phyloP scores from a whole-genome alignment of 2,888 invertebrate genomes.

The Tenthredo scrophulariae region DNA sequence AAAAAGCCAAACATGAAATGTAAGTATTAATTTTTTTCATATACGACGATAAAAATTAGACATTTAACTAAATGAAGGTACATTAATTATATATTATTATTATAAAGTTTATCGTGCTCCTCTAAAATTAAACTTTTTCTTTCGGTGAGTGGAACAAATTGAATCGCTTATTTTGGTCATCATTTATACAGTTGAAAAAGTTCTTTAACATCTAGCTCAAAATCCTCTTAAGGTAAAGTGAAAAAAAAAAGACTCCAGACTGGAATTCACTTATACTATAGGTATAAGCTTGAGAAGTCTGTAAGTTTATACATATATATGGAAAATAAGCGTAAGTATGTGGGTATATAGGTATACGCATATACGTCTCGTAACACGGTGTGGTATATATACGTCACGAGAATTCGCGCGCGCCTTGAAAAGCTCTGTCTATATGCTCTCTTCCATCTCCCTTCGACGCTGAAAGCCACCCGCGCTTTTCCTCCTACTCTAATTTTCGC shows the following conservation, averaged over 20 bases:
- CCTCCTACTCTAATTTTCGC: conserved; percentile 46
- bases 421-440: background rate
- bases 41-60: background rate
- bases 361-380: conserved; percentile 19
- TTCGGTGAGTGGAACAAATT: no score
- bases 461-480: conserved; percentile 7
- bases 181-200: background rate
- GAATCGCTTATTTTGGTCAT: background rate
- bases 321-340: background rate
- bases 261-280: background rate
- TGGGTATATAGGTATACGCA: background rate
- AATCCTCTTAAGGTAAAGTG: background rate
- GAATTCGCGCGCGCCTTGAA: conserved; percentile 16
- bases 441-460: background rate
- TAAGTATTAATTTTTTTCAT: background rate
- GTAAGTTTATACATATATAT: background rate
- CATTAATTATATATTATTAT: background rate
- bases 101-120: background rate
- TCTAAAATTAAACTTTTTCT: background rate
- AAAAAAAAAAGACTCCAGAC: background rate
- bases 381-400: background rate
- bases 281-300: background rate
- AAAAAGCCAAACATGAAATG: background rate
- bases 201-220: background rate
- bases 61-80: background rate